Percentiles rank a stretch among this genome's conserved stretches.
These are phyloP conservation scores for Toxotes jaculatrix DNA, from an alignment of 2,113 vertebrate genomes.

Conservation along the genomic window DNA sequence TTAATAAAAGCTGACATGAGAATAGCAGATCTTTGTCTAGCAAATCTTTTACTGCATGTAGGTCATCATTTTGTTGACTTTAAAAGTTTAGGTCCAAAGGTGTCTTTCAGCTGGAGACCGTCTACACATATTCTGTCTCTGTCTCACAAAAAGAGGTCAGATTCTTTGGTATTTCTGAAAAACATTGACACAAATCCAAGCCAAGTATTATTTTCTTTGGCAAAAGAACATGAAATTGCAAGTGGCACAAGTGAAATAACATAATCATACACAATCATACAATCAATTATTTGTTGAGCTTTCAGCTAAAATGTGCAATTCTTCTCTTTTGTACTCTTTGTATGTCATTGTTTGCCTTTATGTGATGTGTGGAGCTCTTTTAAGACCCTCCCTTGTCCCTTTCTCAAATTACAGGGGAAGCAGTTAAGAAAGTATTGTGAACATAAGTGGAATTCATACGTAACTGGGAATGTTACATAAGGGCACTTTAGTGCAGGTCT, in stretches of 20 bases:
- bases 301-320: constrained; percentile 4
- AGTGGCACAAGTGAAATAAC: neutral
- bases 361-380: neutral
- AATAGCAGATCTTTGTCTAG: neutral
- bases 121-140: neutral
- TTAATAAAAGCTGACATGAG: neutral
- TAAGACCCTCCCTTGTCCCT: constrained; percentile 48
- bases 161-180: neutral
- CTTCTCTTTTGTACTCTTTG: neutral
- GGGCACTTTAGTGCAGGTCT: constrained; percentile 45
- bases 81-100: constrained; percentile 45
- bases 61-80: constrained; percentile 11
- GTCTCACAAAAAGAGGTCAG: neutral
- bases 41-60: neutral
- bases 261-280: too few species aligned
- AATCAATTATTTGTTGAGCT: neutral
- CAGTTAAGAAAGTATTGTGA: constrained; percentile 47
- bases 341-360: neutral
- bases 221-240: neutral
- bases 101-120: constrained; percentile 15
- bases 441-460: constrained; percentile 57
- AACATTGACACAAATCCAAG: neutral
- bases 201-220: neutral
- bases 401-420: constrained; percentile 53
- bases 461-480: constrained; percentile 74